Percentiles rank a stretch among this genome's conserved stretches.
These are phyloP conservation scores for Stenchaetothrips biformis DNA, from an alignment of 2,888 invertebrate genomes.

Conservation along the genomic window DNA sequence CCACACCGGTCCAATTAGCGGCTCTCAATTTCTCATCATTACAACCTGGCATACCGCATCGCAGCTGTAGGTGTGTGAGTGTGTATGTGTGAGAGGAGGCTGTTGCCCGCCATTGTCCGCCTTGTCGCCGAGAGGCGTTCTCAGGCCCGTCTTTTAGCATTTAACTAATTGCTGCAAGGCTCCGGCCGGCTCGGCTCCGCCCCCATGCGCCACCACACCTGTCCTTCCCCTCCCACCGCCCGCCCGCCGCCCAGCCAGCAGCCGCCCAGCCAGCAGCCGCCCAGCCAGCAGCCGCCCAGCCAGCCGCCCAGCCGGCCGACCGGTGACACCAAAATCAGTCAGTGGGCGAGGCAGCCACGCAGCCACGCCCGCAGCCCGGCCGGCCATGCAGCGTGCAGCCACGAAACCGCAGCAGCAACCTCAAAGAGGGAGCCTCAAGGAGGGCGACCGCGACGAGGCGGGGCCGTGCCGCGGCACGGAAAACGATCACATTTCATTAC, in stretches of 20 bases:
- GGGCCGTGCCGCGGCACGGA: too few relatives aligned
- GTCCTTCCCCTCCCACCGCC: not conserved
- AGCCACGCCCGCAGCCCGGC: not conserved
- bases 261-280: not conserved
- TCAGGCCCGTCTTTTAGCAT: constrained; percentile 8
- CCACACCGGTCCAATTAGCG: not conserved
- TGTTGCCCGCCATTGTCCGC: not conserved
- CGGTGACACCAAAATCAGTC: not conserved
- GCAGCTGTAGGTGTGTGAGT: not conserved
- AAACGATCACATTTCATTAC: too few relatives aligned
- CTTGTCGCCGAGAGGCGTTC: not conserved
- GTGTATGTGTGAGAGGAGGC: not conserved
- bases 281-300: not conserved
- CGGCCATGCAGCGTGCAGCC: not conserved
- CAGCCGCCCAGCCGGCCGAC: not conserved
- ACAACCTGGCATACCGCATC: not conserved
- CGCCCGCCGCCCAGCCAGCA: not conserved
- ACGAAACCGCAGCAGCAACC: too few relatives aligned
- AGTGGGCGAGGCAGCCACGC: not conserved
- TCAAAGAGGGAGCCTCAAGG: too few relatives aligned
- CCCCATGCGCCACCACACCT: not conserved
- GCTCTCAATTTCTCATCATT: constrained; percentile 19
- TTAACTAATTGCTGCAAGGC: constrained; percentile 11
- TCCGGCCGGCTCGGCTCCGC: not conserved
- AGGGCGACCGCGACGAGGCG: too few relatives aligned